Percentiles rank a stretch among this genome's conserved stretches.
These are phyloP conservation scores for Sthenelais limicola DNA, from an alignment of 2,888 invertebrate genomes.

Conservation along the genomic window DNA sequence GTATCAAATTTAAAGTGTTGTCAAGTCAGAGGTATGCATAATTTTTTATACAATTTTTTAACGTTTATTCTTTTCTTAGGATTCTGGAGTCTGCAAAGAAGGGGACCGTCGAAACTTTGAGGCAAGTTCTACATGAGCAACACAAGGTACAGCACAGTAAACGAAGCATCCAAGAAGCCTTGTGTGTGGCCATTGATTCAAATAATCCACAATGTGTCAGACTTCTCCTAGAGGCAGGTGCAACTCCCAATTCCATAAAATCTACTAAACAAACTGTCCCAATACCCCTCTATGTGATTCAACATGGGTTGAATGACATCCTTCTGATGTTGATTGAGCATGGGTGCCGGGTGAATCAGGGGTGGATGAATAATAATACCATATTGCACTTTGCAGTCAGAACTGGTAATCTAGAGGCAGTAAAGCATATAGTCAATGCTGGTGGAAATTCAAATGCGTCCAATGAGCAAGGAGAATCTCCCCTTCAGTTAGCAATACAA, in stretches of 20 bases:
- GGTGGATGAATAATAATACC: slow-evolving; percentile 16
- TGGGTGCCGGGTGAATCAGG: slow-evolving; percentile 10
- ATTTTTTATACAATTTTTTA: too few species aligned
- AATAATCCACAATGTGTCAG: slow-evolving; percentile 2
- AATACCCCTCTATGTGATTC: slow-evolving; percentile 8
- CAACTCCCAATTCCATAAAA: slow-evolving; percentile 7
- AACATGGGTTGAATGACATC: slow-evolving; percentile 1
- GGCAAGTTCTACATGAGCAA: neutral
- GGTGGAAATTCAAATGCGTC: neutral
- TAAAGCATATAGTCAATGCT: neutral
- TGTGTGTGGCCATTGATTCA: slow-evolving; percentile 15
- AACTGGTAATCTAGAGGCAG: neutral
- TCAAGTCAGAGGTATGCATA: too few species aligned
- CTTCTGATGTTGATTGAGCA: slow-evolving; percentile 6
- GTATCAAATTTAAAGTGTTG: too few species aligned
- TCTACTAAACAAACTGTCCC: neutral
- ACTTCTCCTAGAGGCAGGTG: slow-evolving; percentile 25
- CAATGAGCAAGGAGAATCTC: neutral
- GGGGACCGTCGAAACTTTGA: neutral
- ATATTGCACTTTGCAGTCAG: slow-evolving; percentile 7
- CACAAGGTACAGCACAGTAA: neutral
- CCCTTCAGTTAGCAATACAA: neutral
- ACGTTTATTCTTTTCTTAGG: neutral
- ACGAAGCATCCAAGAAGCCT: neutral
- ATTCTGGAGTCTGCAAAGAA: slow-evolving; percentile 1